These are phyloP conservation scores for Rostratula benghalensis DNA, from an alignment of 2,113 vertebrate species.

Conservation along the genomic window DNA sequence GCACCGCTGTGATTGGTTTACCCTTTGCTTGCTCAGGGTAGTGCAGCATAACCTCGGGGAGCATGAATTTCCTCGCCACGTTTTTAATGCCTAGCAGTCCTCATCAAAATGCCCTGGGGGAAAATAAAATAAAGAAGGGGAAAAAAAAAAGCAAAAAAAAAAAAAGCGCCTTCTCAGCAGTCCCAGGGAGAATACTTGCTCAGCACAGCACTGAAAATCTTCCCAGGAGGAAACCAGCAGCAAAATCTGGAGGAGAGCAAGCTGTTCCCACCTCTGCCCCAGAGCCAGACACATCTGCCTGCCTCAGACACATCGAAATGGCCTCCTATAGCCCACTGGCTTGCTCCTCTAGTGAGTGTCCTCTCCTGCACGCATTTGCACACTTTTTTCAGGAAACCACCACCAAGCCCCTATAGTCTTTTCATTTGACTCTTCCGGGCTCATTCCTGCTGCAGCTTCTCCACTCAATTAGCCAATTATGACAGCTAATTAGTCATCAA, in stretches of 20 bases:
- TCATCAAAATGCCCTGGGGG: not conserved
- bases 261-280: not conserved
- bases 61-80: not conserved
- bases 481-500: slow-evolving; percentile 45
- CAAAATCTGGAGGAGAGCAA: not conserved
- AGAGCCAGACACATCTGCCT: not conserved
- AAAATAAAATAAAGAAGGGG: not conserved
- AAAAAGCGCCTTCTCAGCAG: not conserved
- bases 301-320: accelerated
- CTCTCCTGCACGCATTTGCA: not conserved
- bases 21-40: not conserved
- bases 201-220: not conserved
- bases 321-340: accelerated
- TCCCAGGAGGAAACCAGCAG: not conserved
- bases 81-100: not conserved
- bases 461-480: slow-evolving; percentile 28
- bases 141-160: not conserved
- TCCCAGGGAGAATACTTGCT: not conserved
- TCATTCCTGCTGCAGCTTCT: not conserved
- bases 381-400: not conserved
- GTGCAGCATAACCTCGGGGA: not conserved
- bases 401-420: not conserved
- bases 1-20: not conserved
- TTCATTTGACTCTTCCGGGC: not conserved
- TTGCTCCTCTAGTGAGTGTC: not conserved